Conservation (phyloP, 2,113 vertebrate genomes). For the Merops nubicus region DNA sequence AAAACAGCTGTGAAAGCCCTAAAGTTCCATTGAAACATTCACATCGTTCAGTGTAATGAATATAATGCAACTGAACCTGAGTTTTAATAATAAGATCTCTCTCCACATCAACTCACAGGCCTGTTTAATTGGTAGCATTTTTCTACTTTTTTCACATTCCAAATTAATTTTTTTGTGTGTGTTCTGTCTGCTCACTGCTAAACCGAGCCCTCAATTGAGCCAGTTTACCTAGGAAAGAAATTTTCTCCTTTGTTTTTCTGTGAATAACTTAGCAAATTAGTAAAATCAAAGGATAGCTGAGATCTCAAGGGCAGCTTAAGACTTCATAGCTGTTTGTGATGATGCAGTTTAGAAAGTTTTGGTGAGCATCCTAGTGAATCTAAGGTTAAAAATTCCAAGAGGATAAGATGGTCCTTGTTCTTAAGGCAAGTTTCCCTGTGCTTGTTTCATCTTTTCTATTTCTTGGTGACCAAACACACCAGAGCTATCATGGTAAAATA, state of each 20-base stretch:
- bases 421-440: background rate
- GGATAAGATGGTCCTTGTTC: background rate
- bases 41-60: background rate
- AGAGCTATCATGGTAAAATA: background rate
- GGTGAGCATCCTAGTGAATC: background rate
- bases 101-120: background rate
- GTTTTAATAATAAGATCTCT: conserved; percentile 2
- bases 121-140: background rate
- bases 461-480: background rate
- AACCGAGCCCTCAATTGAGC: background rate
- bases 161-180: background rate
- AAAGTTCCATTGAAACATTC: background rate
- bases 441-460: background rate
- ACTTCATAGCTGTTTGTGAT: background rate
- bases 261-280: background rate
- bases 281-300: background rate
- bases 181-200: background rate
- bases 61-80: background rate
- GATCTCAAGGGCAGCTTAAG: background rate
- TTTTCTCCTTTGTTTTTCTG: background rate
- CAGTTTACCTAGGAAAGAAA: background rate
- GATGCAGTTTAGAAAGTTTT: background rate
- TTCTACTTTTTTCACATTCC: background rate
- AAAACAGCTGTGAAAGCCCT: background rate
- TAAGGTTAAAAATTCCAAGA: background rate